Evolutionary conservation across 2,888 invertebrate genomes (phyloP).

Genomic region (Drosophila bunnanda): DNA sequence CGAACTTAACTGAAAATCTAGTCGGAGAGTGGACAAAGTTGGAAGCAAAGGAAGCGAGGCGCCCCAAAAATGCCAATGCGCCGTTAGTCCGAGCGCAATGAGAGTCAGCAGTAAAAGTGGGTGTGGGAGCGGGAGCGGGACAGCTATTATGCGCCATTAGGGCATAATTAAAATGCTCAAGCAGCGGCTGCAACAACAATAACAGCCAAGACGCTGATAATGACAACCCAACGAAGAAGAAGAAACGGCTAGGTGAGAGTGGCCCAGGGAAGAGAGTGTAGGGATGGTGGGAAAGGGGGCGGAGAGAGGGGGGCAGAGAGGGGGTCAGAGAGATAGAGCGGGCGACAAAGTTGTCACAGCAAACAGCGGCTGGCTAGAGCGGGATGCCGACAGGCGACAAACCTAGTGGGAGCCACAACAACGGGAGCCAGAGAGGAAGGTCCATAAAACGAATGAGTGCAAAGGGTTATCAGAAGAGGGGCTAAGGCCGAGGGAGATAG

Average conservation of each 20-base stretch:
- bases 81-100: constrained; percentile 61
- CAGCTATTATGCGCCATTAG: constrained; percentile 82
- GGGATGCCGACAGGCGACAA: not conserved
- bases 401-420: constrained; percentile 11
- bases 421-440: not conserved
- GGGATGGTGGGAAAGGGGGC: not conserved
- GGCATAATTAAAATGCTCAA: constrained; percentile 83
- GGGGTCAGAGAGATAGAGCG: not conserved
- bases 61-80: constrained; percentile 52
- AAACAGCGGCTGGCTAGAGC: constrained; percentile 2
- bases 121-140: constrained; percentile 46
- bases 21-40: constrained; percentile 66
- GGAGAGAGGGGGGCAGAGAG: not conserved
- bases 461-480: not conserved
- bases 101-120: constrained; percentile 30
- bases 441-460: constrained; percentile 10
- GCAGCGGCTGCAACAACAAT: constrained; percentile 54
- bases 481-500: not conserved
- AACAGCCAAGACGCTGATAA: constrained; percentile 45
- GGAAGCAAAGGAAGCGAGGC: constrained; percentile 16
- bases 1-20: constrained; percentile 54
- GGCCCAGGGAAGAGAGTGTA: no score
- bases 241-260: constrained; percentile 1
- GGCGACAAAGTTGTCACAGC: constrained; percentile 22
- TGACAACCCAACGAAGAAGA: constrained; percentile 36